Conservation (phyloP, 2,797 vertebrate species). For the Melanogrammus aeglefinus region DNA sequence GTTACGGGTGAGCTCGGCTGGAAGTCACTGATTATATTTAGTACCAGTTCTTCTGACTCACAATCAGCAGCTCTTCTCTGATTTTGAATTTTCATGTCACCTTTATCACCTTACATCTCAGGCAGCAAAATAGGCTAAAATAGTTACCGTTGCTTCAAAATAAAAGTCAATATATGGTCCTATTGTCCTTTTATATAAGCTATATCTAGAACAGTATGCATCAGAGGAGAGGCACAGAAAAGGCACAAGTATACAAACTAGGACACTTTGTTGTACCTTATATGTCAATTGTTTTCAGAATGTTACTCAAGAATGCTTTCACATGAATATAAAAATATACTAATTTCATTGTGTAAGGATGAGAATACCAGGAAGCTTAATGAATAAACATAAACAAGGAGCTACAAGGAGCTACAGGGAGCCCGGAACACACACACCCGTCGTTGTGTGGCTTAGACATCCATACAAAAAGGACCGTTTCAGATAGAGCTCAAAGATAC, state of each 20-base stretch:
- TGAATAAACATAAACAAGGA: background rate
- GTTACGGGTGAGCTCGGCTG: background rate
- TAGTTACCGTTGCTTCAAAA: too few species aligned
- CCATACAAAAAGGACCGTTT: background rate
- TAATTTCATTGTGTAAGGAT: background rate
- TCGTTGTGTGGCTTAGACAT: background rate
- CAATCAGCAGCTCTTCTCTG: background rate
- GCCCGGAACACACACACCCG: background rate
- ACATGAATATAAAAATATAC: background rate
- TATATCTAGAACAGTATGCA: background rate
- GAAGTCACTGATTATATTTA: background rate
- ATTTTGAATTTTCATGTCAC: background rate
- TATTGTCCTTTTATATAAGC: background rate
- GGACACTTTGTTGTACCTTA: background rate
- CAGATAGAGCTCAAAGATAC: background rate
- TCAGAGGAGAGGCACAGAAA: background rate
- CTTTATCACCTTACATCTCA: background rate
- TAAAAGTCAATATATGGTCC: background rate
- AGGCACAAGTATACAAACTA: background rate
- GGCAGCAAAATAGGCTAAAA: constrained; percentile 1
- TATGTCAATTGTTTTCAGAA: background rate
- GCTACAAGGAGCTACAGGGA: background rate
- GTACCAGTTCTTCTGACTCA: background rate
- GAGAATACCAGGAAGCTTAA: background rate
- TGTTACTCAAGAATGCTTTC: background rate